phyloP scores from a whole-genome alignment of 2,797 vertebrate species.

The Natrix natrix region DNA sequence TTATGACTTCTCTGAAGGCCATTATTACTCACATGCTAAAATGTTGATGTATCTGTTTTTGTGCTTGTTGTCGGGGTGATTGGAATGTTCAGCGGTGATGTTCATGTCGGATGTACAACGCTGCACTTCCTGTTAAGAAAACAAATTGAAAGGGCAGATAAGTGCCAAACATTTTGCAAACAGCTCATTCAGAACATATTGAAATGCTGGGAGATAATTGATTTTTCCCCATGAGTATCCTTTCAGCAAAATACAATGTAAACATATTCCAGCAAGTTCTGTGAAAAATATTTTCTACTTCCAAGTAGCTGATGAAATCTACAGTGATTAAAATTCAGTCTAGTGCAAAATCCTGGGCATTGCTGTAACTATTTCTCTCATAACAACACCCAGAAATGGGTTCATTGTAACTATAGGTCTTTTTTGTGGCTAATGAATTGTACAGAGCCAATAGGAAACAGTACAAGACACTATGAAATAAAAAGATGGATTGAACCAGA shows the following conservation, averaged over 20 bases:
- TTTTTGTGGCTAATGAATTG: not conserved
- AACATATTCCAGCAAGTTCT: not conserved
- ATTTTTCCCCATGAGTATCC: slow-evolving; percentile 1
- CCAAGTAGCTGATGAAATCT: not conserved
- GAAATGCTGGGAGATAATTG: not conserved
- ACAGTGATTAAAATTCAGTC: slow-evolving; percentile 21
- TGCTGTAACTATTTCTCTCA: not conserved
- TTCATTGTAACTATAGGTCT: not conserved
- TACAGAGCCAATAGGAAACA: not conserved
- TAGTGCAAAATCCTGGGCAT: not conserved
- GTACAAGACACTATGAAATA: not conserved
- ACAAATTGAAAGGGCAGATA: slow-evolving; percentile 35
- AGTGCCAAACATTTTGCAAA: slow-evolving; percentile 23
- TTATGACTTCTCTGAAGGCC: not conserved
- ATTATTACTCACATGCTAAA: slow-evolving; percentile 90
- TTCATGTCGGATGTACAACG: slow-evolving; percentile 92
- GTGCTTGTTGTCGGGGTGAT: slow-evolving; percentile 99
- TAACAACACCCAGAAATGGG: not conserved
- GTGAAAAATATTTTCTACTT: not conserved
- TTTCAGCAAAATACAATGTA: slow-evolving; percentile 9
- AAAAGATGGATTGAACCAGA: not conserved
- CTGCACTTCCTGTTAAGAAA: slow-evolving; percentile 87
- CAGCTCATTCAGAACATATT: not conserved
- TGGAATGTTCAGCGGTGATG: slow-evolving; percentile 97
- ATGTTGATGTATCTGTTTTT: slow-evolving; percentile 99